Base-by-base conservation (phyloP, 2,888 invertebrate genomes). In the Pseudococcus jackbeardsleyi region DNA sequence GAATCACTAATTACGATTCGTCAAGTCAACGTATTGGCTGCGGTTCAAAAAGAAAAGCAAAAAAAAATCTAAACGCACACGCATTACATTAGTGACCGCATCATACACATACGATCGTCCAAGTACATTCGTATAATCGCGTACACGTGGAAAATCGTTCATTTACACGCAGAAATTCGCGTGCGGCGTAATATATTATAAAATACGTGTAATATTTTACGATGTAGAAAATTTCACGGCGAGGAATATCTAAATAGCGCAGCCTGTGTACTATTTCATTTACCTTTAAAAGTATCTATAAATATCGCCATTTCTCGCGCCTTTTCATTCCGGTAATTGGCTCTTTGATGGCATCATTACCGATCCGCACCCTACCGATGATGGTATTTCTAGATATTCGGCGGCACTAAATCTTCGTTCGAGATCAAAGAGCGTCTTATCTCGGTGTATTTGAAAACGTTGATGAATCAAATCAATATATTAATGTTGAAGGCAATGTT, bases 1-100 rank as follows among this genome's bases (percentile, higher is more conserved):
- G 79, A 82, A 82, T 82, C 77, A 82, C 79, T 82, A 82, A 82
- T 82, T 82, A 82, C 79, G 33, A 46, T 12, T 82, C 19, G n/a
- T 82, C 39, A 19, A 46, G 42, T 82, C 46, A 46, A 46, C 79
- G 46, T 39, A 46, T 46, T 82, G 79, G 79, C 79, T 42, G 5
- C 17, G 12, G 19, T 82, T 46, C 79, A 82, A 82, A 72, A 39
- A 15, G 79, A 82, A 82, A 3, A 15, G 79, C 19, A 46, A 9
- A 82, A n/a, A 42, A 64, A 64, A 19, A 64, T 11, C 22, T 22
- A 64, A 54, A 22, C 64, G 9, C 22, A 64, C 15, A 22, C 22
- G 64, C 64, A 64, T 64, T 22, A 64, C 7, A 50, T 15, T 50
- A 26, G 11, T 72, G 72, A 72, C 72, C 72, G 72, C 72, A 72